phyloP scores from a whole-genome alignment of 53 echinoderm and acorn worm genomes.

The Holothuria leucospilota region DNA sequence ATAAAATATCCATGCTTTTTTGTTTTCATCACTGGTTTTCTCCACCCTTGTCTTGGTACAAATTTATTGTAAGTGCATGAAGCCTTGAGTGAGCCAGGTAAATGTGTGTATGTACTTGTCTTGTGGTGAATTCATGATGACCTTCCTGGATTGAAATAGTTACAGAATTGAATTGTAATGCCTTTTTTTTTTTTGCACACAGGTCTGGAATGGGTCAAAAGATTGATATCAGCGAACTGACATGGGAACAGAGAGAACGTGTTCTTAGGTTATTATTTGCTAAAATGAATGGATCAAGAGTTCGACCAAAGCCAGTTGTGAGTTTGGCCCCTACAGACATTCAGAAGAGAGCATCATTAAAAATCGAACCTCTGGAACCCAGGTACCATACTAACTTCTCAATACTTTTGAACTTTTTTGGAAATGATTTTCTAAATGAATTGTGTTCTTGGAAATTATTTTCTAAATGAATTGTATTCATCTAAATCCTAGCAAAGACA shows the following conservation, averaged over 20 bases:
- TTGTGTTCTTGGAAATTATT: too few relatives aligned
- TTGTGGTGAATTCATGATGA: too few relatives aligned
- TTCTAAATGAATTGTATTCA: too few relatives aligned
- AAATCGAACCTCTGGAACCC: constrained; percentile 8
- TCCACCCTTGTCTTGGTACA: too few relatives aligned
- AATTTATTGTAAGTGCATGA: too few relatives aligned
- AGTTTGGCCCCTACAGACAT: constrained; percentile 69
- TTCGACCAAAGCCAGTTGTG: constrained; percentile 57
- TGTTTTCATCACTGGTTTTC: too few relatives aligned
- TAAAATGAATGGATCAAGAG: constrained; percentile 95
- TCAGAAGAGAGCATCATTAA: constrained; percentile 52
- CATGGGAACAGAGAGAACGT: constrained; percentile 97
- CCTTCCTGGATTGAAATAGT: too few relatives aligned
- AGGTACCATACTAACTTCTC: background rate
- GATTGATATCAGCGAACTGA: constrained; percentile 89
- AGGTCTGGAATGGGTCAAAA: constrained; percentile 91
- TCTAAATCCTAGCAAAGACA: too few relatives aligned
- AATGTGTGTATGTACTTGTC: too few relatives aligned
- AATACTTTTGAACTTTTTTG: background rate
- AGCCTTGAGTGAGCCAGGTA: too few relatives aligned
- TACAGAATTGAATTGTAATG: too few relatives aligned
- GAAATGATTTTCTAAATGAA: background rate
- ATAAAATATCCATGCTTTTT: too few relatives aligned
- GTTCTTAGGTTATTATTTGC: constrained; percentile 90
- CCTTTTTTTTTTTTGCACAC: background rate